Conservation (phyloP, 2,113 vertebrate genomes). For the Solea senegalensis region DNA sequence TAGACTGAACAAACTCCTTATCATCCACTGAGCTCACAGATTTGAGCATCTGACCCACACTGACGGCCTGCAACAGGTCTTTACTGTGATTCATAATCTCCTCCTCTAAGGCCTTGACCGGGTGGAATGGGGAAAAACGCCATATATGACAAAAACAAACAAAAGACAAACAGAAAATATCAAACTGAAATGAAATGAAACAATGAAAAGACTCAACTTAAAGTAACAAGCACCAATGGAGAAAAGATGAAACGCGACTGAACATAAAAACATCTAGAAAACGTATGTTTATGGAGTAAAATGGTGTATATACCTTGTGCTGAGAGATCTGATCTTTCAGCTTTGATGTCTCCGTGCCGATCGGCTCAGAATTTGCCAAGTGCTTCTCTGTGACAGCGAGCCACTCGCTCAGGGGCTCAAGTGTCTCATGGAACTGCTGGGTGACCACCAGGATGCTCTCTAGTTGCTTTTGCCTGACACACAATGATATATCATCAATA, state of each 20-base stretch:
- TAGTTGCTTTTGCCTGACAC: conserved; percentile 89
- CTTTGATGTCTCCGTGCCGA: conserved; percentile 91
- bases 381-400: conserved; percentile 88
- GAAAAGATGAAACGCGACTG: conserved; percentile 24
- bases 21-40: conserved; percentile 92
- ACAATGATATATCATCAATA: too few relatives aligned
- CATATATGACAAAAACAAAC: conserved; percentile 36
- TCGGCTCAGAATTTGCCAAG: conserved; percentile 90
- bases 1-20: conserved; percentile 93
- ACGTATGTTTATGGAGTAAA: neutral
- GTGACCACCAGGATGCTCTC: conserved; percentile 93
- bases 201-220: conserved; percentile 55
- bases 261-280: conserved; percentile 8
- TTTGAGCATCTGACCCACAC: conserved; percentile 91
- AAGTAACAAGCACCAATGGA: conserved; percentile 35
- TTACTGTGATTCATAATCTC: conserved; percentile 90
- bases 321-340: conserved; percentile 92
- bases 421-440: conserved; percentile 93
- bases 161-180: conserved; percentile 43
- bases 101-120: conserved; percentile 92
- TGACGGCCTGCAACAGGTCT: conserved; percentile 91
- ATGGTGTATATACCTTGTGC: conserved; percentile 85
- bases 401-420: conserved; percentile 94
- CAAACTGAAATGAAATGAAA: conserved; percentile 45
- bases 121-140: conserved; percentile 32